phyloP scores from a whole-genome alignment of 1,140 invertebrate genomes.

The Medauroidea extradentata region DNA sequence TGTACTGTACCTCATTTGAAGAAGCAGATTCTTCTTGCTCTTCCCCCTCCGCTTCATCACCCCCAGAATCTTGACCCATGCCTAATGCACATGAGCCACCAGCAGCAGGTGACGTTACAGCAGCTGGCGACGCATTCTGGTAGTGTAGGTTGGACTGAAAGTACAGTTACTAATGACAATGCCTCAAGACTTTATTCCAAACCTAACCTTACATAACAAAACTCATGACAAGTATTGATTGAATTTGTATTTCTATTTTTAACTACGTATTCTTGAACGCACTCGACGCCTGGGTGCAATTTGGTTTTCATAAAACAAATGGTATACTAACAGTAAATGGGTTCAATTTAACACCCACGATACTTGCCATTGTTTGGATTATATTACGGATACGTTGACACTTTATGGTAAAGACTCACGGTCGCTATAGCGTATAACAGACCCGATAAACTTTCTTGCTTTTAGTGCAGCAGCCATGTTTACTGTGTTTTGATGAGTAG shows the following conservation, averaged over 20 bases:
- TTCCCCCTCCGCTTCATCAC: conserved; percentile 5
- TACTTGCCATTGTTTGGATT: conserved; percentile 6
- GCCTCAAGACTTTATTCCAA: neutral
- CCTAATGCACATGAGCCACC: neutral
- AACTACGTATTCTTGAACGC: neutral
- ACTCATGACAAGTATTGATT: neutral
- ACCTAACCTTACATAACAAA: neutral
- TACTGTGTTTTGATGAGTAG: too few species aligned
- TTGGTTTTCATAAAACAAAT: neutral
- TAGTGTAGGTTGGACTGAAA: conserved; percentile 4
- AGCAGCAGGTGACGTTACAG: neutral
- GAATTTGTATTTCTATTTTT: neutral
- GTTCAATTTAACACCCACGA: neutral
- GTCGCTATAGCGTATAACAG: conserved; percentile 9
- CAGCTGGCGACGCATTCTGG: neutral
- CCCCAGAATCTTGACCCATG: conserved; percentile 2
- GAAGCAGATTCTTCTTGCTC: conserved; percentile 13
- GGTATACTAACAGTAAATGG: neutral
- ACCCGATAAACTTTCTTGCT: conserved; percentile 2
- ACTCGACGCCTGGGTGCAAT: neutral
- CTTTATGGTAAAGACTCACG: conserved; percentile 8
- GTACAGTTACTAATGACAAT: too few species aligned
- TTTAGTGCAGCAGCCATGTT: conserved; percentile 9
- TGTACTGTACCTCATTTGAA: conserved; percentile 1
- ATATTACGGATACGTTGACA: neutral